Base-by-base conservation (phyloP, 2,113 vertebrate genomes). In the Festucalex cinctus region DNA sequence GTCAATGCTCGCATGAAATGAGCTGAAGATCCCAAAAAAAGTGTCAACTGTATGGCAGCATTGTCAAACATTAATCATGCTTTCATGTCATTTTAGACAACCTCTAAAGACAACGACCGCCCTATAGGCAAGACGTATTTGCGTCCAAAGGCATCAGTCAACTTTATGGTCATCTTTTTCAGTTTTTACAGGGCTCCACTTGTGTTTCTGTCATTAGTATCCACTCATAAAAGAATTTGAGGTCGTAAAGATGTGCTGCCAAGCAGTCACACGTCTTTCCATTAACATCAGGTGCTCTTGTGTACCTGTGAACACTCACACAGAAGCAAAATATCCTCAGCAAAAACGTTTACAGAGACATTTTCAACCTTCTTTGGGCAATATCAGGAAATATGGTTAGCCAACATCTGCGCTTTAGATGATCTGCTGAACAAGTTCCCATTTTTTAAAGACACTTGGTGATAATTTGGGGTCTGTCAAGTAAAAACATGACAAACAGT, bases 151-250 rank as follows among this genome's bases (percentile, higher is more conserved):
- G 85, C 88, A 90, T 91, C 86, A 90, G 79, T 93, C 85, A 90
- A 84, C 85, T 92, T 92, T 91, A 90, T 76, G 82, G 87, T 85
- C 84, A 83, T 81, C 90, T 88, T 88, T 88, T 89, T 62, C 16
- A 6, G 14, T 17, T 41, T 43, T 62, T 26, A 62, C 88, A 83
- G 88, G 79, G 71, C 75, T 83, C 75, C 79, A 68, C 87, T 76
- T 80, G 80, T 83, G 88, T 82, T 87, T 91, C 88, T 93, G 90
- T 92, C 91, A 93, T 93, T 90, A 93, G 74, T 74, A 75, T 76
- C 75, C 76, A 73, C 81, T 86, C 88, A 92, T 92, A 92, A 93
- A 92, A 91, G 68, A 78, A 57, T 74, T 85, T 72, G 71, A 80
- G 66, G 77, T 73, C 90, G 89, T 88, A 90, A 91, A 71, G 65